These are phyloP conservation scores for Hassar affinis DNA, from an alignment of 2,113 vertebrate genomes.

Conservation along the genomic window DNA sequence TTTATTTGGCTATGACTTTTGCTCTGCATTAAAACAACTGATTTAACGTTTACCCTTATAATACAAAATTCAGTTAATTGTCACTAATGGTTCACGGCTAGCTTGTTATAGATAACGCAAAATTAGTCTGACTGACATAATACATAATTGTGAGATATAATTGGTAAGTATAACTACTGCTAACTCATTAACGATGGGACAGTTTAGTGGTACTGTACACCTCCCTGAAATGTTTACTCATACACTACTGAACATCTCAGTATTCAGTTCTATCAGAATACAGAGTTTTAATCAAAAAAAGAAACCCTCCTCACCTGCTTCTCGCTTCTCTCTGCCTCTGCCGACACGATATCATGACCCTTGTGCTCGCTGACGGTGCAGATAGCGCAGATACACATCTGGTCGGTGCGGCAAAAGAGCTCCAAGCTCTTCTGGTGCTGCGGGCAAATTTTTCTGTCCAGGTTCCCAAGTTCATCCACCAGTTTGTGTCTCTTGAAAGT, in stretches of 20 bases:
- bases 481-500: conserved; percentile 76
- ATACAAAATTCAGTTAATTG: neutral
- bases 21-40: neutral
- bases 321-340: conserved; percentile 75
- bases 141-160: neutral
- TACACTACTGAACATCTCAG: neutral
- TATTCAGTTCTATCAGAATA: neutral
- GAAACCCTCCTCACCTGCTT: conserved; percentile 70
- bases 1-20: conserved; percentile 15
- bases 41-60: conserved; percentile 2
- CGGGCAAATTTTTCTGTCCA: conserved; percentile 74
- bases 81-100: conserved; percentile 1
- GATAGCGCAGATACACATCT: conserved; percentile 71
- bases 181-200: neutral
- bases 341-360: conserved; percentile 76
- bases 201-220: neutral
- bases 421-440: conserved; percentile 79
- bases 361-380: conserved; percentile 80
- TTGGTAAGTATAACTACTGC: neutral
- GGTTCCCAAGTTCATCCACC: conserved; percentile 68
- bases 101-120: conserved; percentile 17
- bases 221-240: neutral
- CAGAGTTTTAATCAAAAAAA: neutral
- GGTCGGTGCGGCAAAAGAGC: conserved; percentile 75
- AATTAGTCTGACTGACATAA: conserved; percentile 27